A percentile compares a stretch with the other conserved stretches of the same genome.
These are phyloP conservation scores for Solenopsis fugax DNA, from an alignment of 1,140 invertebrate species.

Conservation along the genomic window DNA sequence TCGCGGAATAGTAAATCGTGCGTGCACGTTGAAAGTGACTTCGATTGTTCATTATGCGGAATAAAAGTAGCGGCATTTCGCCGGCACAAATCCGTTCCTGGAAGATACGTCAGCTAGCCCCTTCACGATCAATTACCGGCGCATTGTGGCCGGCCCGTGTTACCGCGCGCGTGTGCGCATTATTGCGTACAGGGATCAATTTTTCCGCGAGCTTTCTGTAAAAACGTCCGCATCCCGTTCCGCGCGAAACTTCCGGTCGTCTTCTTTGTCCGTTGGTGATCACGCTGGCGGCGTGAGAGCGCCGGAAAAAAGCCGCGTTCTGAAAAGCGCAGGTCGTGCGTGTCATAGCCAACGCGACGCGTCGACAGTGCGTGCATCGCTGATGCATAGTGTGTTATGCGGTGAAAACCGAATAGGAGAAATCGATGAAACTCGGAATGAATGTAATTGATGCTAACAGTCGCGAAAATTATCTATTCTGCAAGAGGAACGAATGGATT, in stretches of 20 bases:
- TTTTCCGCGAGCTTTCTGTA: constrained; percentile 64
- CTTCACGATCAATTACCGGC: constrained; percentile 69
- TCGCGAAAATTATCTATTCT: neutral
- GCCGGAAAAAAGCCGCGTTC: constrained; percentile 22
- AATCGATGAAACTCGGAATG: neutral
- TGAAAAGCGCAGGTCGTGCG: constrained; percentile 73
- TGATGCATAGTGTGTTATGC: neutral
- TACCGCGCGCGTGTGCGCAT: constrained; percentile 40
- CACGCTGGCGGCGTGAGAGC: constrained; percentile 12
- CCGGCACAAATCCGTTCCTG: constrained; percentile 54
- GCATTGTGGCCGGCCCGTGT: constrained; percentile 54
- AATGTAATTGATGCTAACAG: constrained; percentile 6
- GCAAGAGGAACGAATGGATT: neutral
- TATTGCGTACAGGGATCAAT: constrained; percentile 48
- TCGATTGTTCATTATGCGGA: constrained; percentile 46
- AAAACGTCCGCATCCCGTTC: constrained; percentile 67
- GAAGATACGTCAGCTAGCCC: constrained; percentile 64
- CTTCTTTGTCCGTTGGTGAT: constrained; percentile 20
- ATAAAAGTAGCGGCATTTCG: constrained; percentile 38
- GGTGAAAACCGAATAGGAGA: constrained; percentile 44
- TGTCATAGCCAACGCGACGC: constrained; percentile 54
- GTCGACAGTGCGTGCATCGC: neutral
- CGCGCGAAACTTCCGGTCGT: constrained; percentile 66
- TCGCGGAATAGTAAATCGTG: constrained; percentile 28
- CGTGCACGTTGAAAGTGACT: neutral